phyloP scores from a whole-genome alignment of 1,140 invertebrate species.

The Drosophila parvula region DNA sequence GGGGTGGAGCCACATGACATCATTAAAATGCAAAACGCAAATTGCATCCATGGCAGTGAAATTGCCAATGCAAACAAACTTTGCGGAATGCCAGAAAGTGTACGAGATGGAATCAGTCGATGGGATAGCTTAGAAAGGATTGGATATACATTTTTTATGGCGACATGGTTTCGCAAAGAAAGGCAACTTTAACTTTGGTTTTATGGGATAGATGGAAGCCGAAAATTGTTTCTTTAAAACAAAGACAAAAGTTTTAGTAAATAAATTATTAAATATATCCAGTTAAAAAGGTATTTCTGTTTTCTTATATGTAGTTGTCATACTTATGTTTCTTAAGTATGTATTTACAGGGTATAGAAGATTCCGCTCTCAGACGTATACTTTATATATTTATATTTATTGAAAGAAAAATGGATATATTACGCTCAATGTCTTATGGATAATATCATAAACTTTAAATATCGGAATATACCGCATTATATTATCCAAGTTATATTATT shows the following conservation, averaged over 20 bases:
- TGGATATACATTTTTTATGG: conserved; percentile 21
- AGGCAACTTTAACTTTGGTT: neutral
- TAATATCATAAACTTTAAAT: no score
- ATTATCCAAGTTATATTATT: no score
- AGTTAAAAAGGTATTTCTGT: no score
- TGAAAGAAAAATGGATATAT: no score
- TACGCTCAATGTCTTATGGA: no score
- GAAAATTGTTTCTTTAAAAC: neutral
- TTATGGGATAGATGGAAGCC: conserved; percentile 7
- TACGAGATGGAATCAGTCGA: conserved; percentile 16
- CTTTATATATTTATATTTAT: no score
- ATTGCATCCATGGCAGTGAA: conserved; percentile 53
- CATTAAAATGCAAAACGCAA: conserved; percentile 58
- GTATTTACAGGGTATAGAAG: no score
- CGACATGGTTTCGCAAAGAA: conserved; percentile 10
- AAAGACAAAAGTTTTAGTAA: neutral
- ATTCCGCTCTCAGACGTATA: no score
- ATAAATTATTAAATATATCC: neutral
- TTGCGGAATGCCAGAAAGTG: conserved; percentile 18
- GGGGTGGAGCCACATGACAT: conserved; percentile 29
- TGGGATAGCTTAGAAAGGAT: conserved; percentile 13
- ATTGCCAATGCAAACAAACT: conserved; percentile 45
- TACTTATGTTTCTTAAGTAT: no score
- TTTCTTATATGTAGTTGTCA: no score
- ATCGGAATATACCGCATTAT: no score